phyloP scores from a whole-genome alignment of 2,888 invertebrate species.

The Trichopoda pennipes region DNA sequence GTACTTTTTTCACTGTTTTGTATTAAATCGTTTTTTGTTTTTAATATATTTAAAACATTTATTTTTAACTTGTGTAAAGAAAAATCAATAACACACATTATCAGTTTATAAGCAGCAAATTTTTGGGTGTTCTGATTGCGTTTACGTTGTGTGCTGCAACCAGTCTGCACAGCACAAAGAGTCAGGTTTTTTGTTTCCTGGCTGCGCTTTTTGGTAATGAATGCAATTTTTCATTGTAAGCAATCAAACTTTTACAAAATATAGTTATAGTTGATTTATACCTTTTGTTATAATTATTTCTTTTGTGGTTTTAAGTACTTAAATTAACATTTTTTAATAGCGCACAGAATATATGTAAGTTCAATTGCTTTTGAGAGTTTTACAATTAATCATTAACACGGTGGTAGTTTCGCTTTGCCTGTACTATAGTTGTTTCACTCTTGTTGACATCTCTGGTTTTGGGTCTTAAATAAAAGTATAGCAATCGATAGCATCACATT shows the following conservation, averaged over 20 bases:
- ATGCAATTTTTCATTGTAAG: constrained; percentile 50
- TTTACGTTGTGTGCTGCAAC: no score
- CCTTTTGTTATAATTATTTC: constrained; percentile 30
- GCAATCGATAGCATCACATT: not conserved
- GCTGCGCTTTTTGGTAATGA: constrained; percentile 56
- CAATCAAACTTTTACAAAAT: constrained; percentile 6
- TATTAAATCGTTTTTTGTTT: not conserved
- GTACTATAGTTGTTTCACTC: constrained; percentile 32
- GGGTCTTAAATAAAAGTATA: not conserved
- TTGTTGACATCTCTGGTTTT: not conserved
- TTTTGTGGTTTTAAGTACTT: constrained; percentile 61
- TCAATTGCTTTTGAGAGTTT: constrained; percentile 53
- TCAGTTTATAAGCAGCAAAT: not conserved
- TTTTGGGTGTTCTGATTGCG: not conserved
- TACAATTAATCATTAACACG: constrained; percentile 48
- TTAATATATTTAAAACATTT: not conserved
- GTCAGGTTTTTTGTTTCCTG: not conserved
- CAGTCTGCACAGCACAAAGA: constrained; percentile 22
- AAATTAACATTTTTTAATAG: constrained; percentile 63
- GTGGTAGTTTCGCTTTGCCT: not conserved
- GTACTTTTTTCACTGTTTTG: not conserved
- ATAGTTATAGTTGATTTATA: not conserved
- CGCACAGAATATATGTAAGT: constrained; percentile 40
- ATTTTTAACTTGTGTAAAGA: not conserved
- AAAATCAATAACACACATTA: constrained; percentile 55